Evolutionary conservation across 1,140 invertebrate genomes (phyloP).

Genomic region (Habropoda laboriosa): DNA sequence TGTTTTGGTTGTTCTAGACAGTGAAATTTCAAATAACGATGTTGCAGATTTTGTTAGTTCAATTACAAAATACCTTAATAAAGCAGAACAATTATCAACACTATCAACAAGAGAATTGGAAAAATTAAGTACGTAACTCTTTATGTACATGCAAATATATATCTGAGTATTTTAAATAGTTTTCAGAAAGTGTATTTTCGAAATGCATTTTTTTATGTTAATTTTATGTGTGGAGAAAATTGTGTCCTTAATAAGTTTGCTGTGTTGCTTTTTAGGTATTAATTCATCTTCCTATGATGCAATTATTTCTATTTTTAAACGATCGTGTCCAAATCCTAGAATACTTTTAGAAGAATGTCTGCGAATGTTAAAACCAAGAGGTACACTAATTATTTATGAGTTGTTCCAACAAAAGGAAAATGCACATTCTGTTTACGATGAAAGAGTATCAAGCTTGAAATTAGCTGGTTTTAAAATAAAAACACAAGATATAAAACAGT

Average conservation of each 20-base stretch:
- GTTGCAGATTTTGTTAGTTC: neutral
- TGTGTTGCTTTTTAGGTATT: constrained; percentile 28
- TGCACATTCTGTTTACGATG: constrained; percentile 72
- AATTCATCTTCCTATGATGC: constrained; percentile 83
- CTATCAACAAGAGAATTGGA: constrained; percentile 7
- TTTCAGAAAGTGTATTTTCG: neutral
- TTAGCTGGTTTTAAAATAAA: constrained; percentile 85
- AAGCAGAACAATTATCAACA: constrained; percentile 4
- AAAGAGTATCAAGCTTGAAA: constrained; percentile 82
- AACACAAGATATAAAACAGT: constrained; percentile 49
- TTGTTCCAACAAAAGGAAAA: constrained; percentile 41
- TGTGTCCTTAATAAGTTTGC: neutral
- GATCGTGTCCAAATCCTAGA: constrained; percentile 78
- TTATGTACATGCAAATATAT: neutral
- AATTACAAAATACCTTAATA: neutral
- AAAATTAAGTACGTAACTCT: constrained; percentile 11
- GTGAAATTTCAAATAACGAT: neutral
- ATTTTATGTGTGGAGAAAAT: neutral
- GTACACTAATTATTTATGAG: constrained; percentile 74
- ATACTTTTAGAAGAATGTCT: constrained; percentile 82
- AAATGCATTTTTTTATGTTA: neutral
- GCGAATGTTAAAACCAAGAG: constrained; percentile 84
- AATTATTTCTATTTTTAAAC: constrained; percentile 83
- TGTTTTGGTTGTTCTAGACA: constrained; percentile 16
- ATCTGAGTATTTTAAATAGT: neutral